Evolutionary conservation across 2,888 invertebrate species (phyloP).

Genomic region (Phanerotoma sp.): DNA sequence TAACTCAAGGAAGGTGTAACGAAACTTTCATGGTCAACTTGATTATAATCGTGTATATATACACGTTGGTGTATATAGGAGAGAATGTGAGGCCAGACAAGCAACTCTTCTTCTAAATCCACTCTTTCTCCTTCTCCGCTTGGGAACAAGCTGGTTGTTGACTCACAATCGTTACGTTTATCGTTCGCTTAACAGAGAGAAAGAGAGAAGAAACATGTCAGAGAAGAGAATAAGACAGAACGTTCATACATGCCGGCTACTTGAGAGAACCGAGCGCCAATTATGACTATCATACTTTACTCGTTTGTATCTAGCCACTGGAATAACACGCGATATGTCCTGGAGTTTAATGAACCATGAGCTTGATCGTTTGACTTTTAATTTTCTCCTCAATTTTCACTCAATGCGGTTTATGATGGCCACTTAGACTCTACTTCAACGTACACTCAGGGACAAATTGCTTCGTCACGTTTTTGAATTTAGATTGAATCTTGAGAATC

Average conservation of each 20-base stretch:
- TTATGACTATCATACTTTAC: slow-evolving; percentile 16
- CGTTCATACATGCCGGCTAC: slow-evolving; percentile 11
- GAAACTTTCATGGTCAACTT: slow-evolving; percentile 51
- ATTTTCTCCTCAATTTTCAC: slow-evolving; percentile 4
- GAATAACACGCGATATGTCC: slow-evolving; percentile 9
- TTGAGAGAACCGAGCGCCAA: slow-evolving; percentile 11
- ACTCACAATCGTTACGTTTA: slow-evolving; percentile 18
- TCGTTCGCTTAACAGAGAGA: slow-evolving; percentile 15
- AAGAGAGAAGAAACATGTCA: slow-evolving; percentile 12
- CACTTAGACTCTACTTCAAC: background rate
- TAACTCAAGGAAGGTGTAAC: slow-evolving; percentile 54
- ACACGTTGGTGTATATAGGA: slow-evolving; percentile 1
- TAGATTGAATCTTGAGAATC: slow-evolving; percentile 1
- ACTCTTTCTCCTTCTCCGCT: background rate
- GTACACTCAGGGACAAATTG: background rate
- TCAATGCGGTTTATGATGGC: background rate
- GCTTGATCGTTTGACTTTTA: slow-evolving; percentile 1
- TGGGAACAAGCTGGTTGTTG: slow-evolving; percentile 14
- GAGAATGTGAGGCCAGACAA: slow-evolving; percentile 11
- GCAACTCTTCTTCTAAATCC: slow-evolving; percentile 11
- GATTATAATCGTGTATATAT: slow-evolving; percentile 32
- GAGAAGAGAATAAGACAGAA: background rate
- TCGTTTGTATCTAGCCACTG: slow-evolving; percentile 12
- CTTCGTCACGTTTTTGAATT: slow-evolving; percentile 5
- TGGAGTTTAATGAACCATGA: slow-evolving; percentile 4